Conservation (phyloP, 2,888 invertebrate genomes). For the Cephus sareptanus region DNA sequence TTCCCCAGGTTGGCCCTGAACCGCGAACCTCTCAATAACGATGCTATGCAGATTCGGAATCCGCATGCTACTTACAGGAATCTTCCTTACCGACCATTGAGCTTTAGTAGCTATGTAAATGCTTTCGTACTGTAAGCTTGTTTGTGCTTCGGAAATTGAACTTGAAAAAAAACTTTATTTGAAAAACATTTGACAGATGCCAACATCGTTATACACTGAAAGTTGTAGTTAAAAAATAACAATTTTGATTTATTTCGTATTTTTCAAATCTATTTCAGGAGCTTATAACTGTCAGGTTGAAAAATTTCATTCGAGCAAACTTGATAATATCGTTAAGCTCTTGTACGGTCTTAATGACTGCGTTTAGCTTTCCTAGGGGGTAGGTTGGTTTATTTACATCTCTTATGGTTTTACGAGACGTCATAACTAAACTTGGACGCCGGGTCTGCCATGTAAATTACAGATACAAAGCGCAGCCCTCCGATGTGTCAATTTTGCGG, state of each 20-base stretch:
- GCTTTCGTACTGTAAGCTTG: neutral
- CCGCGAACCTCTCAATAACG: neutral
- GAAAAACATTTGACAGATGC: too few relatives aligned
- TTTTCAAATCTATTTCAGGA: neutral
- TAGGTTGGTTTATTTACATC: neutral
- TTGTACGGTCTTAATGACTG: neutral
- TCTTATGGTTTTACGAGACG: neutral
- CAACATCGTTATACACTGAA: too few relatives aligned
- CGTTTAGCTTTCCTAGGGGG: neutral
- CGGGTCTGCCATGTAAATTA: neutral
- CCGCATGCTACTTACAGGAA: neutral
- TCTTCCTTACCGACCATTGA: neutral
- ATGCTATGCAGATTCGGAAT: neutral
- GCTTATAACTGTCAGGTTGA: neutral
- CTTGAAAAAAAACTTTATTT: neutral
- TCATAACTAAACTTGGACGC: neutral
- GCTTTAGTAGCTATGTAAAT: neutral
- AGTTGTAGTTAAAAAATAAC: too few relatives aligned
- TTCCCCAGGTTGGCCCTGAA: neutral
- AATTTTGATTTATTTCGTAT: neutral
- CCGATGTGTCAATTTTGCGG: neutral
- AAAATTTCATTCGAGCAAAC: neutral
- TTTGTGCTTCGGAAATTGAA: neutral
- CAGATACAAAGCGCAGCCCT: neutral
- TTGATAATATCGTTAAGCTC: neutral